phyloP scores from a whole-genome alignment of 1,140 invertebrate species.

The Adoxophyes honmai region DNA sequence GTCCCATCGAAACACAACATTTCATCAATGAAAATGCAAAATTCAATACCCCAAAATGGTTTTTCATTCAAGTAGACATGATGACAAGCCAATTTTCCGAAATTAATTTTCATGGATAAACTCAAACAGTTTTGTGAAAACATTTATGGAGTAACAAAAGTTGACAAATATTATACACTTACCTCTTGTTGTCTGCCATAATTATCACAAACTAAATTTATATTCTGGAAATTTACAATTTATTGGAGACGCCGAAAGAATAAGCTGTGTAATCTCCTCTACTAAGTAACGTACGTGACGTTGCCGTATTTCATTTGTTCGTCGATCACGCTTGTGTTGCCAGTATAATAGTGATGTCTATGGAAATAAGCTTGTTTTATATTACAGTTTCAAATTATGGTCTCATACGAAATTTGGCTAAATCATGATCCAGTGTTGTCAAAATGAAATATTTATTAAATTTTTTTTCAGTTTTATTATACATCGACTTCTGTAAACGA shows the following conservation, averaged over 20 bases:
- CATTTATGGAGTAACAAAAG: background rate
- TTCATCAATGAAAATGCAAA: constrained; percentile 21
- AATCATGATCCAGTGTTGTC: background rate
- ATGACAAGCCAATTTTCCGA: constrained; percentile 76
- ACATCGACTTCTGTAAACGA: no score
- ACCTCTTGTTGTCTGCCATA: constrained; percentile 80
- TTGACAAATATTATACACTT: constrained; percentile 32
- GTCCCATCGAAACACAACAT: background rate
- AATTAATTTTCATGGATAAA: constrained; percentile 39
- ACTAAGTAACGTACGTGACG: constrained; percentile 64
- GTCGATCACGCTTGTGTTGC: constrained; percentile 52
- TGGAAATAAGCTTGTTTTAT: constrained; percentile 15
- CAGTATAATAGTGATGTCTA: constrained; percentile 29
- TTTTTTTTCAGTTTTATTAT: no score
- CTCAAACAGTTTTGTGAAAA: constrained; percentile 21
- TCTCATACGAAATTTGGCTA: background rate
- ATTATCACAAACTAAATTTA: constrained; percentile 55
- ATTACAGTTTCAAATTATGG: constrained; percentile 14
- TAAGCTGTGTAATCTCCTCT: constrained; percentile 49
- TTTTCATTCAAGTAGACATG: constrained; percentile 60
- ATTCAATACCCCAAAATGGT: constrained; percentile 23
- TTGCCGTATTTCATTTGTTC: constrained; percentile 78
- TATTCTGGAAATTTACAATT: constrained; percentile 52
- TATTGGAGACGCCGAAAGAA: constrained; percentile 62
- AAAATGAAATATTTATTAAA: no score